Evolutionary conservation across 2,888 invertebrate species (phyloP).

Genomic region (Lacanobia oleracea): DNA sequence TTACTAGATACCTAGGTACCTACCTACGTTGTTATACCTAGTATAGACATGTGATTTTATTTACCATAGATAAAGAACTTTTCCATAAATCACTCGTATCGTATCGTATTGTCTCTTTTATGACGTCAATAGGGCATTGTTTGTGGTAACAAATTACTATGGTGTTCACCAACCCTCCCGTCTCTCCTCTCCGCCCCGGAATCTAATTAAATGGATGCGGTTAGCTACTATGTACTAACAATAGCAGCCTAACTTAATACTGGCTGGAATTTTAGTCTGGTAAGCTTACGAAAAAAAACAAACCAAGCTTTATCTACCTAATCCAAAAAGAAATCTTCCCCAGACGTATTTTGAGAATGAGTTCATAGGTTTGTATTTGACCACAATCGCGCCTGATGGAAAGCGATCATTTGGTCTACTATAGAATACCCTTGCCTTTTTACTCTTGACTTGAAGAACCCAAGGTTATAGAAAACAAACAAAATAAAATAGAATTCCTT

Average conservation of each 20-base stretch:
- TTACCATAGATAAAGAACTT: slow-evolving; percentile 16
- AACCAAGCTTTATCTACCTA: no score
- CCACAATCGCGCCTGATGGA: no score
- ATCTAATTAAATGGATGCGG: slow-evolving; percentile 9
- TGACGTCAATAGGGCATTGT: slow-evolving; percentile 48
- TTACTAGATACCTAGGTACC: background rate
- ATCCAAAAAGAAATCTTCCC: no score
- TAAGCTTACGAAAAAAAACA: no score
- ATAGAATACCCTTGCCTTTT: no score
- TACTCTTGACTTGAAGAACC: no score
- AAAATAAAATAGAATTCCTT: slow-evolving; percentile 25
- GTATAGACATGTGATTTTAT: slow-evolving; percentile 2
- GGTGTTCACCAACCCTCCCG: background rate
- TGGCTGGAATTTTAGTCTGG: no score
- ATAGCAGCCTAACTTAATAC: background rate
- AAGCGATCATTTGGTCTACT: no score
- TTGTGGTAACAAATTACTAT: slow-evolving; percentile 28
- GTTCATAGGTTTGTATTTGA: no score
- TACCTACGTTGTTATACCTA: background rate
- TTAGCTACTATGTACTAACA: background rate
- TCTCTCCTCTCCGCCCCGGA: background rate
- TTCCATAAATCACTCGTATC: slow-evolving; percentile 47
- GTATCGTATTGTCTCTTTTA: slow-evolving; percentile 29
- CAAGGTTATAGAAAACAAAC: slow-evolving; percentile 23
- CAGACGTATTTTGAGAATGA: no score